Percentiles rank a stretch among this genome's conserved stretches.
Conservation (phyloP, 2,888 invertebrate genomes). For the Drosophila anceps region DNA sequence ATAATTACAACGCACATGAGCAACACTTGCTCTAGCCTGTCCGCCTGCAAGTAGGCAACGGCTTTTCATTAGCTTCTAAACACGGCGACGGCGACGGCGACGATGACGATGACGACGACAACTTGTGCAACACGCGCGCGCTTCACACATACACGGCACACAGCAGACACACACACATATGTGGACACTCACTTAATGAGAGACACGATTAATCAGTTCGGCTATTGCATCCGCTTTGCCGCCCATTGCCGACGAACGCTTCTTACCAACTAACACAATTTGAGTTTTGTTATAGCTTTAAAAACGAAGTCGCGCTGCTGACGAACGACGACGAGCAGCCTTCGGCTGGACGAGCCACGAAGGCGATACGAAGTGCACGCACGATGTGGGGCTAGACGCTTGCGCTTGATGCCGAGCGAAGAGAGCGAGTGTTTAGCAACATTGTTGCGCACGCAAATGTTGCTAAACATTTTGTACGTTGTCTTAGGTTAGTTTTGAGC, state of each 20-base stretch:
- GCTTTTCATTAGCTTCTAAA: constrained; percentile 52
- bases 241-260: constrained; percentile 82
- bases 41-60: constrained; percentile 43
- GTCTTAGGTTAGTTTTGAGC: constrained; percentile 59
- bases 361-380: constrained; percentile 19
- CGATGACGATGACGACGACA: too few species aligned
- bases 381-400: constrained; percentile 29
- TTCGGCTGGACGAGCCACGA: constrained; percentile 27
- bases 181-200: constrained; percentile 10
- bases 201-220: constrained; percentile 21
- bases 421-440: constrained; percentile 58
- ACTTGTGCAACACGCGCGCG: constrained; percentile 34
- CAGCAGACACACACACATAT: constrained; percentile 4
- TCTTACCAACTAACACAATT: constrained; percentile 83
- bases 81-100: constrained; percentile 27
- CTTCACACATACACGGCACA: background rate
- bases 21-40: constrained; percentile 23
- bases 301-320: constrained; percentile 52
- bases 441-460: constrained; percentile 57
- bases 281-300: constrained; percentile 83
- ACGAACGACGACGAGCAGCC: constrained; percentile 20
- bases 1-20: constrained; percentile 78
- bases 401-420: constrained; percentile 27
- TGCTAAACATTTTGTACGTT: constrained; percentile 35
- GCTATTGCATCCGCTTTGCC: constrained; percentile 57